Evolutionary conservation across 2,797 vertebrate species (phyloP).

Genomic region (Parauchenoglanis punctatus): DNA sequence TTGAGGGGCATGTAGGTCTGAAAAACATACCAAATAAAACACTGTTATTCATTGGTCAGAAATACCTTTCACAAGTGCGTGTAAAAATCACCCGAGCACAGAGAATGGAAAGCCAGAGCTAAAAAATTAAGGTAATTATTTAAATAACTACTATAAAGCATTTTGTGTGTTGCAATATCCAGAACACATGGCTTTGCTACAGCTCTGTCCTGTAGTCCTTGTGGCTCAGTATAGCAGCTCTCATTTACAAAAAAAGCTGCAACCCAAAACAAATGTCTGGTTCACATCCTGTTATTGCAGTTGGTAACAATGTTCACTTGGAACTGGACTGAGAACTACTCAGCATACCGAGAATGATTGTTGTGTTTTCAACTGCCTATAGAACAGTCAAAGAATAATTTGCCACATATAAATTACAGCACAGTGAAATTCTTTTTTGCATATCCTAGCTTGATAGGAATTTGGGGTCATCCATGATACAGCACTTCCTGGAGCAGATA

Average conservation of each 20-base stretch:
- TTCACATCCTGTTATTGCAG: background rate
- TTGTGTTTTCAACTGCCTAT: background rate
- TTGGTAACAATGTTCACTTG: background rate
- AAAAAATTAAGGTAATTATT: background rate
- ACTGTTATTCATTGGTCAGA: background rate
- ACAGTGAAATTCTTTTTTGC: no score
- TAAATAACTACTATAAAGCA: background rate
- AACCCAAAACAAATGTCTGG: background rate
- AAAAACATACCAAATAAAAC: background rate
- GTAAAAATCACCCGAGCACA: background rate
- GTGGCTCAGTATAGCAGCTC: background rate
- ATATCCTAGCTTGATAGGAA: no score
- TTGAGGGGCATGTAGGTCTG: background rate
- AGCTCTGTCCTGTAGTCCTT: background rate
- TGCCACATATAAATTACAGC: no score
- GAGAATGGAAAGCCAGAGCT: background rate
- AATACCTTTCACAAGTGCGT: background rate
- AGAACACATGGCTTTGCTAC: background rate
- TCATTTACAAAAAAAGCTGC: background rate
- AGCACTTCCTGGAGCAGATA: no score
- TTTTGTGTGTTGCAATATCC: background rate
- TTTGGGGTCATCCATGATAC: no score
- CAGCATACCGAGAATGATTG: background rate
- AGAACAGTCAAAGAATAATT: background rate
- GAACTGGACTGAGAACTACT: background rate